phyloP scores from a whole-genome alignment of 2,797 vertebrate species.

The Poeciliopsis turneri region DNA sequence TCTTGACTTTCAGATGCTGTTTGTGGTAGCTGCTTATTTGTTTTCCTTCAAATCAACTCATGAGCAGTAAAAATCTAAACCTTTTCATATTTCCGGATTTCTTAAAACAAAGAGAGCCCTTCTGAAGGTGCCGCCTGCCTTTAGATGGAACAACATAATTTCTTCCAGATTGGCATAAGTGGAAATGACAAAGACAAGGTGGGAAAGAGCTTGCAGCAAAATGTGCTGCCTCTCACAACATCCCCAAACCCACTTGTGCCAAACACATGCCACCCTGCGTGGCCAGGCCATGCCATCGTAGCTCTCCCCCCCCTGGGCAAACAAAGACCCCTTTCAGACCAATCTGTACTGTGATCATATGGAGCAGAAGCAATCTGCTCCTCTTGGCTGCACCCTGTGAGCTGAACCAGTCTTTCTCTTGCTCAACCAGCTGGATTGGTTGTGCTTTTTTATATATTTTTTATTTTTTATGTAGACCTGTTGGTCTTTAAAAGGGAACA shows the following conservation, averaged over 20 bases:
- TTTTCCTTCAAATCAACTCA: constrained; percentile 21
- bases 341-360: constrained; percentile 67
- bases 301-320: constrained; percentile 47
- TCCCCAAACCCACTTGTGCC: constrained; percentile 49
- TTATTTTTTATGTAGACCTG: constrained; percentile 18
- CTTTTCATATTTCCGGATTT: background rate
- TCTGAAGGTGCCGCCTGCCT: constrained; percentile 26
- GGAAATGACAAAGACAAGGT: constrained; percentile 36
- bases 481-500: constrained; percentile 48
- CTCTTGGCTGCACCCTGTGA: constrained; percentile 72
- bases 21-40: constrained; percentile 37
- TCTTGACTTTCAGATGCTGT: constrained; percentile 17
- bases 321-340: constrained; percentile 79
- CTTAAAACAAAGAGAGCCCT: background rate
- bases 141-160: constrained; percentile 56
- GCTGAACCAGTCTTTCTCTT: constrained; percentile 68
- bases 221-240: constrained; percentile 58
- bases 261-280: constrained; percentile 71
- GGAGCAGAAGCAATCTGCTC: constrained; percentile 80
- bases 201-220: constrained; percentile 40
- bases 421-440: constrained; percentile 32
- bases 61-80: background rate
- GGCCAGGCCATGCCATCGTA: constrained; percentile 63
- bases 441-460: constrained; percentile 39
- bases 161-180: constrained; percentile 43